A percentile compares a stretch with the other conserved stretches of the same genome.
phyloP scores from a whole-genome alignment of 2,888 invertebrate genomes.

The Rotaria socialis region DNA sequence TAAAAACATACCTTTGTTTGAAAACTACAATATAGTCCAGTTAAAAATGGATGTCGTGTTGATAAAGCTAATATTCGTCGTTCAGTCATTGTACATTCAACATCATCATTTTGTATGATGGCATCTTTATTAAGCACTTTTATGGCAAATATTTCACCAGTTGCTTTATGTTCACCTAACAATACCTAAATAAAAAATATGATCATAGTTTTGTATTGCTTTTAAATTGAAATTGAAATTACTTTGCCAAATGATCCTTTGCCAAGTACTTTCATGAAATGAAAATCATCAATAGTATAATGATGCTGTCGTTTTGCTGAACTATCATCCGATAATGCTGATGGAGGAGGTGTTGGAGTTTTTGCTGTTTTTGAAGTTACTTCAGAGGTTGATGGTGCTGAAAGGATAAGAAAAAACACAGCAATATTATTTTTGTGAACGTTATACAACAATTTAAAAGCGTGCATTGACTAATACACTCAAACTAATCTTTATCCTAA shows the following conservation, averaged over 20 bases:
- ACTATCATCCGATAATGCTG: neutral
- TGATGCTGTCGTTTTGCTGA: neutral
- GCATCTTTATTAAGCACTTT: conserved; percentile 90
- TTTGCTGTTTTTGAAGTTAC: neutral
- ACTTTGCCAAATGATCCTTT: conserved; percentile 93
- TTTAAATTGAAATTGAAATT: conserved; percentile 36
- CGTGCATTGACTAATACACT: too few species aligned
- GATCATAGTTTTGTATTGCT: too few species aligned
- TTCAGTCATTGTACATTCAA: conserved; percentile 97
- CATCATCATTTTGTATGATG: conserved; percentile 96
- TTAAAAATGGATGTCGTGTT: conserved; percentile 95
- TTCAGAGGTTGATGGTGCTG: neutral
- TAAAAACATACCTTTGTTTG: conserved; percentile 71
- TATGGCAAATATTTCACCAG: conserved; percentile 74
- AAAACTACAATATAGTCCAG: conserved; percentile 91
- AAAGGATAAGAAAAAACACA: neutral
- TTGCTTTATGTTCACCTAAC: conserved; percentile 86
- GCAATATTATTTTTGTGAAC: too few species aligned
- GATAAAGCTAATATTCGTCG: conserved; percentile 90
- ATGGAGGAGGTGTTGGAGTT: neutral
- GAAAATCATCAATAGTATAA: conserved; percentile 70
- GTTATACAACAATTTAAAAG: too few species aligned
- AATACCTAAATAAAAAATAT: conserved; percentile 70
- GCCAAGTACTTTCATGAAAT: conserved; percentile 94
- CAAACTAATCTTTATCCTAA: too few species aligned